Conservation (phyloP, 1,140 invertebrate species). For the Tenebrio molitor region DNA sequence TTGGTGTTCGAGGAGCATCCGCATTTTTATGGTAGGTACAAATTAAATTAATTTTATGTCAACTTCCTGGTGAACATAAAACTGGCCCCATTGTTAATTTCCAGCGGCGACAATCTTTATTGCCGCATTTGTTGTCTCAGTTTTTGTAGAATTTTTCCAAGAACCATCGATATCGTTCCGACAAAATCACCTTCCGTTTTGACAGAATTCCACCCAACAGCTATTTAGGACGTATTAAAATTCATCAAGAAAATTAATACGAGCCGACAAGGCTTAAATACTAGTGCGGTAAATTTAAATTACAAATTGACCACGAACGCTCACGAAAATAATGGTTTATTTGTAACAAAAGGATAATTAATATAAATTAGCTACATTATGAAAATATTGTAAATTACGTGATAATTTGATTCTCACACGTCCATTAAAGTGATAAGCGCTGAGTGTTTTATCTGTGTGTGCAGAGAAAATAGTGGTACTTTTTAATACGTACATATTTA, state of each 20-base stretch:
- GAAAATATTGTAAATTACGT: constrained; percentile 32
- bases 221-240: no score
- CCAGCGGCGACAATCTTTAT: neutral
- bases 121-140: no score
- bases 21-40: neutral
- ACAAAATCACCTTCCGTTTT: no score
- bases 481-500: no score
- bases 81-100: neutral
- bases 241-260: constrained; percentile 11
- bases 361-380: constrained; percentile 4
- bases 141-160: no score
- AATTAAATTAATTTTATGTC: constrained; percentile 20
- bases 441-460: no score
- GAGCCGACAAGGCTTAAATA: constrained; percentile 2
- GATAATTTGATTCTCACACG: constrained; percentile 39
- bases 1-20: constrained; percentile 20
- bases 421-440: constrained; percentile 9
- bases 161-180: no score
- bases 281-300: constrained; percentile 31
- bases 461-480: no score
- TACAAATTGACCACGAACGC: constrained; percentile 15
- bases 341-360: constrained; percentile 31
- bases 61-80: constrained; percentile 22
- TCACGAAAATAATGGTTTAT: constrained; percentile 36
- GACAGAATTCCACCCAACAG: no score